Evolutionary conservation across 1,140 invertebrate genomes (phyloP).

Genomic region (Condylostylus longicornis): DNA sequence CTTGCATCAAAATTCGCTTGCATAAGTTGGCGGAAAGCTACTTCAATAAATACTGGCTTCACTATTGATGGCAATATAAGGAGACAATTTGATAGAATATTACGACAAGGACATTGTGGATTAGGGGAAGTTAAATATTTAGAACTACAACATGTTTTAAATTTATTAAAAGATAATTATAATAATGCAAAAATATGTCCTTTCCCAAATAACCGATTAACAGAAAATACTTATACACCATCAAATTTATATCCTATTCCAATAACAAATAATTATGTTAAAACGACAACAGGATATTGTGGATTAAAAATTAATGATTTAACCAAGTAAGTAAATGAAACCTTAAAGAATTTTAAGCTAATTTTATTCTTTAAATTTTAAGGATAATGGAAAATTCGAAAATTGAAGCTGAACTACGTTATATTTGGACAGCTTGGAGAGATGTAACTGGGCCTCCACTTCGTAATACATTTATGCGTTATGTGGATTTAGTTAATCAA

Average conservation of each 20-base stretch:
- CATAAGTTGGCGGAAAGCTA: conserved; percentile 54
- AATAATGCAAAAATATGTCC: conserved; percentile 55
- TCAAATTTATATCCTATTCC: too few species aligned
- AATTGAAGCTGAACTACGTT: conserved; percentile 53
- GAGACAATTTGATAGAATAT: conserved; percentile 54
- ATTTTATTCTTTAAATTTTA: too few species aligned
- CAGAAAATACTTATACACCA: too few species aligned
- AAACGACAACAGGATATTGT: too few species aligned
- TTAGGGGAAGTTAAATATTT: conserved; percentile 57
- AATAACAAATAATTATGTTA: too few species aligned
- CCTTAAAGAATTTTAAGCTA: too few species aligned
- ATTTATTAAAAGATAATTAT: conserved; percentile 68
- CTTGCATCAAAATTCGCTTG: conserved; percentile 55
- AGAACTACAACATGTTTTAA: conserved; percentile 53
- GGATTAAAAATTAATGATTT: too few species aligned
- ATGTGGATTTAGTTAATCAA: conserved; percentile 62
- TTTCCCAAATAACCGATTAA: conserved; percentile 31
- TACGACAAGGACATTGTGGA: conserved; percentile 52
- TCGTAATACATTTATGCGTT: conserved; percentile 58
- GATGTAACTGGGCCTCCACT: conserved; percentile 60
- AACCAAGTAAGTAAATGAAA: too few species aligned
- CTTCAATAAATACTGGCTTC: conserved; percentile 47
- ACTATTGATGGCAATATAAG: conserved; percentile 49
- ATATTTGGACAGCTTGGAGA: conserved; percentile 68
- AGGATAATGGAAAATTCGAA: too few species aligned